Percentiles rank a stretch among this genome's conserved stretches.
Conservation (phyloP, 2,888 invertebrate genomes). For the Cylindroiulus punctatus region DNA sequence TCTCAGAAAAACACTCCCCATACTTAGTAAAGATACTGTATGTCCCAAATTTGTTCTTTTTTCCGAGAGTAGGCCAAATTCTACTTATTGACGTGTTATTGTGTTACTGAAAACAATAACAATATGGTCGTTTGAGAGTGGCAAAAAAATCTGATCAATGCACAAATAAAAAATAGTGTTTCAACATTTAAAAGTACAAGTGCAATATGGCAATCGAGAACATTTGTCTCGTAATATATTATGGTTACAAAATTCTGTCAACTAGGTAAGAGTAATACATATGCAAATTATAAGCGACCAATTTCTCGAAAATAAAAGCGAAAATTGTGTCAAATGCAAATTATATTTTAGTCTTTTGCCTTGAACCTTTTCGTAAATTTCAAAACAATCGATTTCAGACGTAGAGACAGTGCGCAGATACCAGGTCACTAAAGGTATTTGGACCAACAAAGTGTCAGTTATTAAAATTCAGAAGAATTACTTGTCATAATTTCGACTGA, state of each 20-base stretch:
- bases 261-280: not conserved
- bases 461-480: not conserved
- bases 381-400: not conserved
- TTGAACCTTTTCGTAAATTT: constrained; percentile 10
- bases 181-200: not conserved
- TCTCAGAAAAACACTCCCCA: not conserved
- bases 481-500: not conserved
- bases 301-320: not conserved
- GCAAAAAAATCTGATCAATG: not conserved
- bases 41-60: not conserved
- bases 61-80: constrained; percentile 26
- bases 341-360: not conserved
- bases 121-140: not conserved
- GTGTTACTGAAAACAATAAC: not conserved
- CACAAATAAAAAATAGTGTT: not conserved
- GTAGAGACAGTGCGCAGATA: too few relatives aligned
- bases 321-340: constrained; percentile 38
- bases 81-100: not conserved
- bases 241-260: not conserved
- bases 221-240: not conserved
- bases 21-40: not conserved
- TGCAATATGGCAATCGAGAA: not conserved
- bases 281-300: not conserved
- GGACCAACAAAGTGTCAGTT: too few relatives aligned
- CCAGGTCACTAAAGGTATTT: too few relatives aligned